These are phyloP conservation scores for Pitta sordida DNA, from an alignment of 2,113 vertebrate species.

Conservation along the genomic window DNA sequence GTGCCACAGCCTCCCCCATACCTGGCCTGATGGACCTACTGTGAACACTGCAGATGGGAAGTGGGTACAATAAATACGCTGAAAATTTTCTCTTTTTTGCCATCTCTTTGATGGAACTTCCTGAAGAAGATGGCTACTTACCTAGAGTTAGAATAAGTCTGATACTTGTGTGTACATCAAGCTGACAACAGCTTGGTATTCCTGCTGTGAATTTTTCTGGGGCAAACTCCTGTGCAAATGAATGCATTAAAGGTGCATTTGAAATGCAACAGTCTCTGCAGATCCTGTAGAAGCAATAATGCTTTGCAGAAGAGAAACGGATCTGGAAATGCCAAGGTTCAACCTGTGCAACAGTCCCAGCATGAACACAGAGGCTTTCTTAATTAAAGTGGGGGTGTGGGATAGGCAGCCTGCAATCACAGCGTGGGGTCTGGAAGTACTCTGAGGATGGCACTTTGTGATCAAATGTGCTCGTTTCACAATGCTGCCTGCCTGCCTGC, in stretches of 20 bases:
- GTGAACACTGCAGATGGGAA: background rate
- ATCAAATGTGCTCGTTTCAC: background rate
- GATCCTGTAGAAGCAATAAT: background rate
- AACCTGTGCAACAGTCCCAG: background rate
- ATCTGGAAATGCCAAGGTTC: background rate
- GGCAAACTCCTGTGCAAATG: background rate
- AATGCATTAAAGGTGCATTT: background rate
- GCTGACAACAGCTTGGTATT: background rate
- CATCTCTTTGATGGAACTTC: background rate
- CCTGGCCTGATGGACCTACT: background rate
- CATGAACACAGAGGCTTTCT: background rate
- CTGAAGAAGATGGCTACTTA: background rate
- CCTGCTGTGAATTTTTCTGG: background rate
- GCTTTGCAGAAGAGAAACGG: constrained; percentile 9
- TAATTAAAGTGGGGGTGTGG: background rate
- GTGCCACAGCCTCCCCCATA: background rate
- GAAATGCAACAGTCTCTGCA: background rate
- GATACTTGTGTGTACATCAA: background rate
- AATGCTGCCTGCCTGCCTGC: background rate
- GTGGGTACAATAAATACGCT: background rate
- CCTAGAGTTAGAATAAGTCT: background rate
- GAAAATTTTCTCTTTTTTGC: background rate
- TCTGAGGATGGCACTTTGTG: background rate
- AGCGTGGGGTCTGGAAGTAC: background rate
- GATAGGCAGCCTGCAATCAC: background rate